Base-by-base conservation (phyloP, 2,797 vertebrate species). In the Allochrocebus solatus region DNA sequence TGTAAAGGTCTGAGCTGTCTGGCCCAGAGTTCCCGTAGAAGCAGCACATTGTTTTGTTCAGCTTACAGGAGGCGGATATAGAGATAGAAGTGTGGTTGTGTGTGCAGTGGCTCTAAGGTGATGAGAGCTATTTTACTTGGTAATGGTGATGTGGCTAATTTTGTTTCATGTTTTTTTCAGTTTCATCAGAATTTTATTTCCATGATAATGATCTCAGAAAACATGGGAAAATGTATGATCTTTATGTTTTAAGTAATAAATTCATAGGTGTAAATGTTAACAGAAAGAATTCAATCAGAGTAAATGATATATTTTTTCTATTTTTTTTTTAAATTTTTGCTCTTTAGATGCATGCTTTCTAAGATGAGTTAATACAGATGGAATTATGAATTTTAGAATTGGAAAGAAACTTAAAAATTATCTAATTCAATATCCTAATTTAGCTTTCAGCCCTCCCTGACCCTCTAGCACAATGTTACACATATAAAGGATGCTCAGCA, bases 241-340 rank as follows among this genome's bases (percentile, higher is more conserved):
- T 96, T 95, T 96, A 84, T 22, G 64, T 92, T 95, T 89, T 91
- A 91, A 85, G 50, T 72, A 76, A 33, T 91, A 81, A 39, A 28
- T 93, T 93, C 17, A 74, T 93, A 81, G 17, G 33, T 30, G 3
- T 75, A 80, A 72, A 50, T 95, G 7, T 57, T 53, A 46, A 67
- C 74, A 90, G 50, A 89, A 80, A 21, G 91, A 96, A 48, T 86
- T 55, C 59, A 70, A 48, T 93, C 84, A 76, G 8, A 91, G 33
- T 85, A 89, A 96, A n/a, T 96, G 33, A 36, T 92, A 5, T 26
- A 17, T 95, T 91, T 95, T 93, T 95, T 72, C 36, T 70, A 3
- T 55, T 46, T 79, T n/a, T 46, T 78, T 22, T 11, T 21, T 11
- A 22, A 11, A 74, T 64, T 4, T 89, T 80, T 95, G 26, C 75